phyloP scores from a whole-genome alignment of 2,888 invertebrate species.

The Aleiodes leptofemur region DNA sequence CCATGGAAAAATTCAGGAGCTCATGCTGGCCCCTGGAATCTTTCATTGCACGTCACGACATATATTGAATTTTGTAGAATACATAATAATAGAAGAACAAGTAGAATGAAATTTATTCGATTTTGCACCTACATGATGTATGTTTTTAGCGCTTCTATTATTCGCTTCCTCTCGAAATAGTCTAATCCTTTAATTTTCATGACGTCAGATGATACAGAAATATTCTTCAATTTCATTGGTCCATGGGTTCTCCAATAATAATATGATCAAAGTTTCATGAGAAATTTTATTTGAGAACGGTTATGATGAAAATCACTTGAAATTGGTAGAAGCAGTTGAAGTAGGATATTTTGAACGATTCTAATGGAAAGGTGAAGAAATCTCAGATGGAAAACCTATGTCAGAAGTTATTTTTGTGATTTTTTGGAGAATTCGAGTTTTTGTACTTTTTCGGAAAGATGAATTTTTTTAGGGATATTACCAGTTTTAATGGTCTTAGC shows the following conservation, averaged over 20 bases:
- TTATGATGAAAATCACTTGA: no score
- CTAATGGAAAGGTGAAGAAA: no score
- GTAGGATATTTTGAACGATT: no score
- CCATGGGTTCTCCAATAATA: conserved; percentile 24
- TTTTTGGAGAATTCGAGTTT: no score
- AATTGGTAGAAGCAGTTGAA: no score
- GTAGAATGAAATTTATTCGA: background rate
- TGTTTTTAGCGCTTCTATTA: conserved; percentile 47
- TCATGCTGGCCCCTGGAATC: conserved; percentile 54
- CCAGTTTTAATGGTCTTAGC: no score
- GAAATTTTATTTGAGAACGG: background rate
- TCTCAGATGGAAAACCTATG: no score
- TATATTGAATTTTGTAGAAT: background rate
- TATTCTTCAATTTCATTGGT: conserved; percentile 37
- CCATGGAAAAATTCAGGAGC: conserved; percentile 59
- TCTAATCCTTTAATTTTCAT: conserved; percentile 47
- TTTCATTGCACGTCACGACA: background rate
- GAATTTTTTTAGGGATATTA: no score
- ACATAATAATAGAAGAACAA: no score
- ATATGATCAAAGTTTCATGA: conserved; percentile 15
- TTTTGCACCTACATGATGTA: conserved; percentile 42
- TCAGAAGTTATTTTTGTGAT: no score
- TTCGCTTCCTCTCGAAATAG: conserved; percentile 38
- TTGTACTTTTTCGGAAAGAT: no score
- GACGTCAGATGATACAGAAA: conserved; percentile 48